Evolutionary conservation across 2,888 invertebrate species (phyloP).

Genomic region (Alsophila aescularia): DNA sequence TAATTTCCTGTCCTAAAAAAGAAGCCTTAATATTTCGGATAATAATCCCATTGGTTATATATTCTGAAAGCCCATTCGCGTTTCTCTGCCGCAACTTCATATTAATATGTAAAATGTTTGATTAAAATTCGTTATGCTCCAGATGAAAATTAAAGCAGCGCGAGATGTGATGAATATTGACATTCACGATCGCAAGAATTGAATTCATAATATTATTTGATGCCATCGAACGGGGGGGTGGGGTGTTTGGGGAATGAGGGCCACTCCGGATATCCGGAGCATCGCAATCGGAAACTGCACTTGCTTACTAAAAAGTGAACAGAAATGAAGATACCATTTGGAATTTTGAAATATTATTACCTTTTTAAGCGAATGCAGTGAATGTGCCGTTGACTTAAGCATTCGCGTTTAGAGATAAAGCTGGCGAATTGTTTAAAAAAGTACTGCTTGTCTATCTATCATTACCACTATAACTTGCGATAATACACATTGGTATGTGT

Average conservation of each 20-base stretch:
- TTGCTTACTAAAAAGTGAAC: constrained; percentile 40
- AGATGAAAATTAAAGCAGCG: constrained; percentile 37
- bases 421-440: too few species aligned
- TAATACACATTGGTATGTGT: too few species aligned
- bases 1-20: too few species aligned
- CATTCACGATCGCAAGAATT: constrained; percentile 37
- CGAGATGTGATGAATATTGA: constrained; percentile 44
- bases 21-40: too few species aligned
- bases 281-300: constrained; percentile 30
- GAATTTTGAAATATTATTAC: constrained; percentile 28
- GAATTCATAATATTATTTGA: constrained; percentile 40
- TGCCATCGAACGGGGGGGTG: constrained; percentile 1
- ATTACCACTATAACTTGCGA: too few species aligned
- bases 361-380: constrained; percentile 12
- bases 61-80: constrained; percentile 1
- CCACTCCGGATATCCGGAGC: constrained; percentile 24
- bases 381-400: not conserved
- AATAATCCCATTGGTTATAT: not conserved
- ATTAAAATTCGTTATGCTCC: constrained; percentile 27
- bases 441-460: too few species aligned
- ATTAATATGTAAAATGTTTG: constrained; percentile 32
- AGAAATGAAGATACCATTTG: constrained; percentile 26
- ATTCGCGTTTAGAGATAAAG: too few species aligned
- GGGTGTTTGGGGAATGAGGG: not conserved
- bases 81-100: constrained; percentile 4